Evolutionary conservation across 2,113 vertebrate genomes (phyloP).

Genomic region (Maccullochella peelii): DNA sequence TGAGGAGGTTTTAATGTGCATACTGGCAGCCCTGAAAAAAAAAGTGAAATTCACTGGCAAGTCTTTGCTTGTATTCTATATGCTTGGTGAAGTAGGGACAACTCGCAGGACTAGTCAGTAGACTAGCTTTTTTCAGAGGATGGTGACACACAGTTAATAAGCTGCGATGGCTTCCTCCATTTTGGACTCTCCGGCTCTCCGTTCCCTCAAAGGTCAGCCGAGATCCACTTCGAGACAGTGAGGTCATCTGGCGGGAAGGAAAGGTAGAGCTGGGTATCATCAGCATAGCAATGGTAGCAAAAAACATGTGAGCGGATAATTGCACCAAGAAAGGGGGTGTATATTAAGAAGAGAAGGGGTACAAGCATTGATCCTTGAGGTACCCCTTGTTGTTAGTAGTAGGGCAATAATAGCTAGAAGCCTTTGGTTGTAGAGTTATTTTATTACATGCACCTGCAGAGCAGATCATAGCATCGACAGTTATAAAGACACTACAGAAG

Average conservation of each 20-base stretch:
- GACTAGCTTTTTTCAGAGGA: too few relatives aligned
- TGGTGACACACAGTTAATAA: too few relatives aligned
- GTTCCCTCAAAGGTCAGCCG: neutral
- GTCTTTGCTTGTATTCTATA: too few relatives aligned
- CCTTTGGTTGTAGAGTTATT: conserved; percentile 52
- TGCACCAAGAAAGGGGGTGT: neutral
- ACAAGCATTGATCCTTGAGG: conserved; percentile 10
- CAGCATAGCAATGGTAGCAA: neutral
- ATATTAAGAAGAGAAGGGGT: neutral
- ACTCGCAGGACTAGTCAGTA: too few relatives aligned
- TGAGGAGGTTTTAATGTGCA: too few relatives aligned
- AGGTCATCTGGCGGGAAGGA: neutral
- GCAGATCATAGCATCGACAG: conserved; percentile 72
- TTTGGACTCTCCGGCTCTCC: neutral
- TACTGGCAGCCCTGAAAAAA: neutral
- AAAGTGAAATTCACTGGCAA: too few relatives aligned
- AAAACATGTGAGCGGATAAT: neutral
- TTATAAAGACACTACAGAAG: conserved; percentile 71
- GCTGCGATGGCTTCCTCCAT: neutral
- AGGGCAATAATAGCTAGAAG: conserved; percentile 19
- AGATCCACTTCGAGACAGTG: neutral
- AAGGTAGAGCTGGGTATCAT: neutral
- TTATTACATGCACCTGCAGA: conserved; percentile 86
- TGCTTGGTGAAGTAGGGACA: too few relatives aligned
- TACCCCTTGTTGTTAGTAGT: accelerated